phyloP scores from a whole-genome alignment of 1,140 invertebrate species.

The Nebria ingens region DNA sequence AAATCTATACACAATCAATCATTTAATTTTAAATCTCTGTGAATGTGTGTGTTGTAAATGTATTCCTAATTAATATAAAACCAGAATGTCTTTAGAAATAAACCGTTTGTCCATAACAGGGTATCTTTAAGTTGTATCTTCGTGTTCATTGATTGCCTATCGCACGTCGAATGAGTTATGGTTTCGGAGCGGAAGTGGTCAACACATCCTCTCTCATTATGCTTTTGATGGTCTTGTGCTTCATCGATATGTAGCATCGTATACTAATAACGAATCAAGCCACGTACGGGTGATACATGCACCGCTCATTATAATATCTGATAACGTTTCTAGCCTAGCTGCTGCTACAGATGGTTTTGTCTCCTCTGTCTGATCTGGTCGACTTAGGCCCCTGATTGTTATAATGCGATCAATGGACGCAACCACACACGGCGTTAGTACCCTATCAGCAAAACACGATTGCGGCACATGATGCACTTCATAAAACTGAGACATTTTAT shows the following conservation, averaged over 20 bases:
- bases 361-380: conserved; percentile 11
- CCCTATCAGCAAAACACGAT: too few relatives aligned
- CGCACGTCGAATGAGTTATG: background rate
- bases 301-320: conserved; percentile 12
- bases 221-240: background rate
- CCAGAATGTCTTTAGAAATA: too few relatives aligned
- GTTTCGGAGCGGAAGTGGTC: background rate
- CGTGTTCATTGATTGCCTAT: background rate
- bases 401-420: conserved; percentile 17
- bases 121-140: too few relatives aligned
- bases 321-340: background rate
- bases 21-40: too few relatives aligned
- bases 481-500: too few relatives aligned
- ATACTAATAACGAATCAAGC: background rate
- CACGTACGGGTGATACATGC: background rate
- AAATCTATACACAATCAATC: too few relatives aligned
- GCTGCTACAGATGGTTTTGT: conserved; percentile 2
- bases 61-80: too few relatives aligned
- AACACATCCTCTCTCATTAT: background rate
- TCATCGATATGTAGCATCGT: too few relatives aligned
- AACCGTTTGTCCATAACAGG: too few relatives aligned
- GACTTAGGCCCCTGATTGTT: conserved; percentile 21
- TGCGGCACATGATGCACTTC: too few relatives aligned
- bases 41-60: too few relatives aligned
- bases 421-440: conserved; percentile 23